Percentiles rank a stretch among this genome's conserved stretches.
phyloP scores from a whole-genome alignment of 1,140 invertebrate genomes.

The Centruroides vittatus region DNA sequence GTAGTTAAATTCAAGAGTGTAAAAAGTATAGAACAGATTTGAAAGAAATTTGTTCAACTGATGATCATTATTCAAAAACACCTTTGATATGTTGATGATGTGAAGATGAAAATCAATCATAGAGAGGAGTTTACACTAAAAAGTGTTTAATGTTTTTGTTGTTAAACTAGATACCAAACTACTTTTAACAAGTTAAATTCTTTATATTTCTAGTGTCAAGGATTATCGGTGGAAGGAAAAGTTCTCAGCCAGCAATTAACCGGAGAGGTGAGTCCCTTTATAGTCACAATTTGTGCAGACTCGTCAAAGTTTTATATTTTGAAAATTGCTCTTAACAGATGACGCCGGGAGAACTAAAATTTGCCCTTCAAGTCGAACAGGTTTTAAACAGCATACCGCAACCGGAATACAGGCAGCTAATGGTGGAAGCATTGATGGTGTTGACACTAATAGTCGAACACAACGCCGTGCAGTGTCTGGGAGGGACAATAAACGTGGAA shows the following conservation, averaged over 20 bases:
- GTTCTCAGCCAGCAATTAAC: slow-evolving; percentile 78
- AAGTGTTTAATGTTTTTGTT: background rate
- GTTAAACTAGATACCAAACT: too few relatives aligned
- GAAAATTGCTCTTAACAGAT: slow-evolving; percentile 40
- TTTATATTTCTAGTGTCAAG: slow-evolving; percentile 59
- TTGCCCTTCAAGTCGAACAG: slow-evolving; percentile 94
- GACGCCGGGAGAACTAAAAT: slow-evolving; percentile 96
- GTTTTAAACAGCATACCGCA: slow-evolving; percentile 93
- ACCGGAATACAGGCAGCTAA: slow-evolving; percentile 93
- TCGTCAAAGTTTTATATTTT: too few relatives aligned
- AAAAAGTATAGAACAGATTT: too few relatives aligned
- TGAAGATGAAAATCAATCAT: background rate
- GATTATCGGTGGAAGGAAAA: slow-evolving; percentile 74
- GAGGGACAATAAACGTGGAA: slow-evolving; percentile 77
- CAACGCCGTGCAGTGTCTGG: slow-evolving; percentile 57
- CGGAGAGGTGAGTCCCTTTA: slow-evolving; percentile 49
- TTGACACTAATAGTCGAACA: slow-evolving; percentile 80
- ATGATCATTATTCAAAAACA: too few relatives aligned
- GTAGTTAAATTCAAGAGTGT: too few relatives aligned
- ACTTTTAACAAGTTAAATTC: background rate
- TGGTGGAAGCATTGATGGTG: slow-evolving; percentile 95
- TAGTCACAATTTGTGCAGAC: too few relatives aligned
- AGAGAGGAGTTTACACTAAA: background rate
- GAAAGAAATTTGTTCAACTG: too few relatives aligned
- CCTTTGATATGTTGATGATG: too few relatives aligned